Percentiles rank a stretch among this genome's conserved stretches.
These are phyloP conservation scores for Sinodicranocentrus sp. DNA, from an alignment of 2,888 invertebrate genomes.

Conservation along the genomic window DNA sequence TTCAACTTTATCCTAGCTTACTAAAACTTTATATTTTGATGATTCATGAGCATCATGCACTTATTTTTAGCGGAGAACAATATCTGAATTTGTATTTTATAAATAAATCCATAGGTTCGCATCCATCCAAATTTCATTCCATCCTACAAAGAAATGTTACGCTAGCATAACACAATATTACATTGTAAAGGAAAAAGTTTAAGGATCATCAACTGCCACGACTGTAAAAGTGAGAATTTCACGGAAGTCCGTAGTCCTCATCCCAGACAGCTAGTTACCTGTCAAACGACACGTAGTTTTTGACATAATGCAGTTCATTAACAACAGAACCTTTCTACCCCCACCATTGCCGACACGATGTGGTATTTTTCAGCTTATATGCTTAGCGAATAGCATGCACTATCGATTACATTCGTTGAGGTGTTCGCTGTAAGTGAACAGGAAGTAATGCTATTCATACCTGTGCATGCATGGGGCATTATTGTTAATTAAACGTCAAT, in stretches of 20 bases:
- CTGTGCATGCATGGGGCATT: conserved; percentile 34
- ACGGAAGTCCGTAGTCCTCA: background rate
- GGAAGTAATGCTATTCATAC: conserved; percentile 24
- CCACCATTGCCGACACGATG: background rate
- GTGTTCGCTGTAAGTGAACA: conserved; percentile 25
- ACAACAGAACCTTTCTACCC: background rate
- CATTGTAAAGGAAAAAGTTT: too few relatives aligned
- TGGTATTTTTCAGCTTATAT: background rate
- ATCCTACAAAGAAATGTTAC: too few relatives aligned
- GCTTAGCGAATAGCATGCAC: background rate
- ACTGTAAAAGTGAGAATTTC: background rate
- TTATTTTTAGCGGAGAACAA: too few relatives aligned
- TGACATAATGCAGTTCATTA: conserved; percentile 27
- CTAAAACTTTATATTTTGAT: too few relatives aligned
- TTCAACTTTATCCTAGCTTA: too few relatives aligned
- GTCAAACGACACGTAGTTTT: conserved; percentile 24
- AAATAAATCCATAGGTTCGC: too few relatives aligned
- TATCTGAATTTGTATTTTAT: too few relatives aligned
- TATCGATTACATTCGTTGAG: conserved; percentile 32
- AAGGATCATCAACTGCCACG: background rate
- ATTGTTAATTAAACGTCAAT: conserved; percentile 45
- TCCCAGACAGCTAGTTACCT: background rate
- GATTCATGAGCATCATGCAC: too few relatives aligned
- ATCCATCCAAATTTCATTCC: too few relatives aligned
- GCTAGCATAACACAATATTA: too few relatives aligned